phyloP scores from a whole-genome alignment of 2,888 invertebrate genomes.

The Teinopalpus imperialis region DNA sequence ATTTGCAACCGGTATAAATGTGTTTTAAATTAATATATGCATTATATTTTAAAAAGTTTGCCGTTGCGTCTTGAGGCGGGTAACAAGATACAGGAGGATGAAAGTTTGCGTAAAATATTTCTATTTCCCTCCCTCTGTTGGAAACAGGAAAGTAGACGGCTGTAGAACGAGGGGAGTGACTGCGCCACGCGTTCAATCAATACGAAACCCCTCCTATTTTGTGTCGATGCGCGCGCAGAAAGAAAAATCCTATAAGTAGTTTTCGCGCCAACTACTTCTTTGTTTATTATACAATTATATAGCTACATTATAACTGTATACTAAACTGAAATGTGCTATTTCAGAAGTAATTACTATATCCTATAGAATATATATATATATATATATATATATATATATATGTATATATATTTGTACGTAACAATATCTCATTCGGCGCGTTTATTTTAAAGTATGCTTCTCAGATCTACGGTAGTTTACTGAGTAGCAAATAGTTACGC shows the following conservation, averaged over 20 bases:
- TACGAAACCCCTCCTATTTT: conserved; percentile 59
- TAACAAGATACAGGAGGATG: conserved; percentile 34
- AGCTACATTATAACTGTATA: no score
- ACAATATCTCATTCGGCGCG: no score
- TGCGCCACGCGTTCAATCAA: conserved; percentile 62
- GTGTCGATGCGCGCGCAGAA: conserved; percentile 61
- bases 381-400: no score
- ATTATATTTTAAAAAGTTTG: background rate
- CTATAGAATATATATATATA: no score
- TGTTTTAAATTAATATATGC: background rate
- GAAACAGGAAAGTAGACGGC: conserved; percentile 46
- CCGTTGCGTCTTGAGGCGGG: conserved; percentile 31
- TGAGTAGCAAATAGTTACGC: no score
- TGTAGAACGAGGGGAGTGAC: conserved; percentile 44
- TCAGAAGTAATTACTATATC: no score
- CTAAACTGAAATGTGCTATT: no score
- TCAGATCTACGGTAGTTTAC: no score
- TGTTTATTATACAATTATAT: no score
- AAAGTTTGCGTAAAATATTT: conserved; percentile 44
- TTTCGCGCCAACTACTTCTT: conserved; percentile 54
- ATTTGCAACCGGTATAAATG: no score
- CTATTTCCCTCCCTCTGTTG: conserved; percentile 49
- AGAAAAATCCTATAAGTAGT: conserved; percentile 37
- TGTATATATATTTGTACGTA: no score
- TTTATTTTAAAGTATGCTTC: no score